Conservation (phyloP, 2,113 vertebrate genomes). For the Thunnus maccoyii region DNA sequence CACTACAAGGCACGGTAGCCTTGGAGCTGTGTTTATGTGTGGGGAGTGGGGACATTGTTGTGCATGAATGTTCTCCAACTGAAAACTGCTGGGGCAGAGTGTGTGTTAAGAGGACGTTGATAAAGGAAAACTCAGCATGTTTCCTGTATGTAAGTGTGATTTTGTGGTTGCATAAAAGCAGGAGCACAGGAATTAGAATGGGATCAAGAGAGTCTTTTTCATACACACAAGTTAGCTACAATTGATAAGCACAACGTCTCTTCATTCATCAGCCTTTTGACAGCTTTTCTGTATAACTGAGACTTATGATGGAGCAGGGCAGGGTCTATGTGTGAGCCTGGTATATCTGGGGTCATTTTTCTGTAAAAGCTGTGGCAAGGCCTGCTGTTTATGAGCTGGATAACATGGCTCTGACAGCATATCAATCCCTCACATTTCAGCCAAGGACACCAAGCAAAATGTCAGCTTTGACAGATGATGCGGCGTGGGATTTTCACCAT, state of each 20-base stretch:
- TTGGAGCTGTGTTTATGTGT: not conserved
- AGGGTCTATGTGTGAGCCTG: not conserved
- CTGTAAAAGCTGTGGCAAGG: slow-evolving; percentile 21
- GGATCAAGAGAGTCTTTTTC: not conserved
- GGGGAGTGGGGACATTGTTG: not conserved
- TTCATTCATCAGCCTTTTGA: not conserved
- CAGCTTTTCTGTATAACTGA: slow-evolving; percentile 11
- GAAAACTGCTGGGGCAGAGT: not conserved
- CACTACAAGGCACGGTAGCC: not conserved
- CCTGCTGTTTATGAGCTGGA: slow-evolving; percentile 45
- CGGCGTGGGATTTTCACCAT: slow-evolving; percentile 41
- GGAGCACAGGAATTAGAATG: not conserved
- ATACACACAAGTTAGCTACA: no score
- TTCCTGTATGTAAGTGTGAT: not conserved
- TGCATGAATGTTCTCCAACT: slow-evolving; percentile 11
- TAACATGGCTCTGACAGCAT: slow-evolving; percentile 45
- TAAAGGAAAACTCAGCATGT: not conserved
- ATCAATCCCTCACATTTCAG: slow-evolving; percentile 61
- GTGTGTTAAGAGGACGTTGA: slow-evolving; percentile 12
- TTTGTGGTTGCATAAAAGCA: slow-evolving; percentile 3
- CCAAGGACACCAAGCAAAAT: slow-evolving; percentile 49
- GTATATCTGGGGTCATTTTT: slow-evolving; percentile 11
- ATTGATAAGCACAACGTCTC: not conserved
- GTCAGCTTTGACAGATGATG: slow-evolving; percentile 60
- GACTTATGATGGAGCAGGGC: not conserved